Conservation (phyloP, 2,888 invertebrate species). For the Nebria salina region DNA sequence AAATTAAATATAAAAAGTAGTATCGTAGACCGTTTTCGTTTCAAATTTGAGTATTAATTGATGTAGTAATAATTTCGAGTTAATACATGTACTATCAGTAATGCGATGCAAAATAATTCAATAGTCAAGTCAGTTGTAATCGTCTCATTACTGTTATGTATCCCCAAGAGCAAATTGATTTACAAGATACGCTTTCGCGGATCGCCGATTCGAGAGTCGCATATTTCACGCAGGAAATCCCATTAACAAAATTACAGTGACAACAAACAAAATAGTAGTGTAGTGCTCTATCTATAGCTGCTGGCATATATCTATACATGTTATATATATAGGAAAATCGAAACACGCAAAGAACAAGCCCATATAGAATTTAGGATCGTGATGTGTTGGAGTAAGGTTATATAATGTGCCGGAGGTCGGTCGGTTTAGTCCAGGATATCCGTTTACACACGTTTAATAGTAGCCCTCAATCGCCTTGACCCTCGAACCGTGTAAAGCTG, state of each 20-base stretch:
- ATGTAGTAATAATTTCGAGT: neutral
- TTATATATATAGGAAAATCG: neutral
- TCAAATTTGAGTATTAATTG: neutral
- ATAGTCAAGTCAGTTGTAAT: neutral
- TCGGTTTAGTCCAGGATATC: conserved; percentile 3
- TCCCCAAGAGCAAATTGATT: conserved; percentile 12
- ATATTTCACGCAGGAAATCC: conserved; percentile 18
- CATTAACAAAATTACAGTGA: conserved; percentile 15
- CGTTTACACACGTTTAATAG: conserved; percentile 18
- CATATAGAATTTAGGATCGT: neutral
- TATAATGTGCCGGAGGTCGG: neutral
- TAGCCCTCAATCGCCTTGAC: conserved; percentile 5
- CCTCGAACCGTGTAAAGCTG: conserved; percentile 10
- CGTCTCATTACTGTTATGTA: neutral
- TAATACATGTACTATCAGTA: neutral
- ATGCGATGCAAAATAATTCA: neutral
- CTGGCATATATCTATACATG: neutral
- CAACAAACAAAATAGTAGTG: neutral
- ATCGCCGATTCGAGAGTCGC: conserved; percentile 8
- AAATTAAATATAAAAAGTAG: no score
- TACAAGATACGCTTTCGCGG: conserved; percentile 10
- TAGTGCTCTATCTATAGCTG: neutral
- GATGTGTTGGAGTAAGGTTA: neutral
- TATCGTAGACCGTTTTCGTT: no score
- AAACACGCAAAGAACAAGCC: neutral